These are phyloP conservation scores for Plemyria rubiginata DNA, from an alignment of 2,888 invertebrate species.

Conservation along the genomic window DNA sequence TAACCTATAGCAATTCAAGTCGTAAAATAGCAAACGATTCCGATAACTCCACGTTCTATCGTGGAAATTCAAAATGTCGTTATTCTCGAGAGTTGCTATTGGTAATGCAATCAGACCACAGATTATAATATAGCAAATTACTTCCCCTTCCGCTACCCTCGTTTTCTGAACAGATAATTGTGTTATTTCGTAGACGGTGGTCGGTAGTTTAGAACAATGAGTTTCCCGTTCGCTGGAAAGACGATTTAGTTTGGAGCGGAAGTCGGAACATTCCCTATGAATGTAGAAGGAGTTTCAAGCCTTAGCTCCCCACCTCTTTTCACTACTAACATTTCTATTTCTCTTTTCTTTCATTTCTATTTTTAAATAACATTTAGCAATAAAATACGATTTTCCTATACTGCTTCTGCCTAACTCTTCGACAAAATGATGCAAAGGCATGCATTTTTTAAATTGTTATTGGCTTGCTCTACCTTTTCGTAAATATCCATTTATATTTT, in stretches of 20 bases:
- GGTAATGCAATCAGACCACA: slow-evolving; percentile 31
- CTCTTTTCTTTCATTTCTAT: no score
- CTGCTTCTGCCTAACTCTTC: no score
- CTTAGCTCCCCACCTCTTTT: not conserved
- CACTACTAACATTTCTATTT: not conserved
- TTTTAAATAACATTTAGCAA: not conserved
- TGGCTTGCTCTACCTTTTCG: no score
- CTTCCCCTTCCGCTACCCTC: slow-evolving; percentile 18
- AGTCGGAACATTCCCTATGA: slow-evolving; percentile 1
- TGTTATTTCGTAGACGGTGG: slow-evolving; percentile 23
- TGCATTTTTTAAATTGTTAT: no score
- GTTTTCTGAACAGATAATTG: slow-evolving; percentile 26
- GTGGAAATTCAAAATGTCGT: slow-evolving; percentile 20
- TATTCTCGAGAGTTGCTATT: slow-evolving; percentile 16
- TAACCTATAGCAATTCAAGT: slow-evolving; percentile 1
- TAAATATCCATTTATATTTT: no score
- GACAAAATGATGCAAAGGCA: no score
- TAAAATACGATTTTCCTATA: no score
- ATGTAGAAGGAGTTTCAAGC: not conserved
- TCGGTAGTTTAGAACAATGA: slow-evolving; percentile 29
- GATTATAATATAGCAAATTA: slow-evolving; percentile 7
- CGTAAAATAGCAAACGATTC: slow-evolving; percentile 5
- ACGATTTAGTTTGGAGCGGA: slow-evolving; percentile 22
- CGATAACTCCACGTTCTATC: slow-evolving; percentile 1
- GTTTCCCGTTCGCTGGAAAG: slow-evolving; percentile 14